Conservation (phyloP, 2,797 vertebrate genomes). For the Sarcoramphus papa region DNA sequence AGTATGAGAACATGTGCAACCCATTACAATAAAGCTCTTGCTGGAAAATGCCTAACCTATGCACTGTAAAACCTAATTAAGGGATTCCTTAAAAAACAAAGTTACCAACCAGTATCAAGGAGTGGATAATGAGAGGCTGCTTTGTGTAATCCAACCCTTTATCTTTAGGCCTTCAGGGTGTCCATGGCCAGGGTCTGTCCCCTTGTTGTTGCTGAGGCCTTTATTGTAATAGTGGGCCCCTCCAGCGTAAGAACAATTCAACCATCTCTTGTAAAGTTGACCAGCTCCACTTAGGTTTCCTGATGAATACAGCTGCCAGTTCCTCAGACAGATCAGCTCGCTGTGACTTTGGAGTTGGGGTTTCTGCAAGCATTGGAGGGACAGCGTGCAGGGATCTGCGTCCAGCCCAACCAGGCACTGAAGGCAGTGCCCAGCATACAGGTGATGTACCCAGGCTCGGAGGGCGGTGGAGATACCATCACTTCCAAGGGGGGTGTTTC, state of each 20-base stretch:
- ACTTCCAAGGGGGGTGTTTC: neutral
- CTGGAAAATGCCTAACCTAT: conserved; percentile 68
- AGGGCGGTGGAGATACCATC: neutral
- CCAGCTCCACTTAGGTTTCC: neutral
- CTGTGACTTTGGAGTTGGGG: neutral
- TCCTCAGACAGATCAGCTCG: neutral
- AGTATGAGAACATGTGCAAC: conserved; percentile 62
- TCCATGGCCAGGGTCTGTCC: neutral
- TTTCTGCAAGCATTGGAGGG: neutral
- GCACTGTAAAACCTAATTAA: conserved; percentile 67
- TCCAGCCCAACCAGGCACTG: neutral
- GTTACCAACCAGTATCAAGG: conserved; percentile 55
- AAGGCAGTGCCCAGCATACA: neutral
- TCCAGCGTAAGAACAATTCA: neutral
- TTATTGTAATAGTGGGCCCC: neutral
- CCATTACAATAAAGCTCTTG: conserved; percentile 61
- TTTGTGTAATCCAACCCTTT: conserved; percentile 59
- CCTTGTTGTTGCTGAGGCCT: neutral
- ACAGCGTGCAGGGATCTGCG: neutral
- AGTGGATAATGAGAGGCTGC: conserved; percentile 55
- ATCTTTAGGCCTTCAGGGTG: conserved; percentile 50
- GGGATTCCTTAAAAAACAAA: conserved; percentile 58
- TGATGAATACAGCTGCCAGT: neutral
- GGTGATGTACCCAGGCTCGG: rapidly evolving
- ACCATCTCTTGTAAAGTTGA: neutral